Percentiles rank a stretch among this genome's conserved stretches.
These are phyloP conservation scores for Anguilla obscura DNA, from an alignment of 2,797 vertebrate genomes.

Conservation along the genomic window DNA sequence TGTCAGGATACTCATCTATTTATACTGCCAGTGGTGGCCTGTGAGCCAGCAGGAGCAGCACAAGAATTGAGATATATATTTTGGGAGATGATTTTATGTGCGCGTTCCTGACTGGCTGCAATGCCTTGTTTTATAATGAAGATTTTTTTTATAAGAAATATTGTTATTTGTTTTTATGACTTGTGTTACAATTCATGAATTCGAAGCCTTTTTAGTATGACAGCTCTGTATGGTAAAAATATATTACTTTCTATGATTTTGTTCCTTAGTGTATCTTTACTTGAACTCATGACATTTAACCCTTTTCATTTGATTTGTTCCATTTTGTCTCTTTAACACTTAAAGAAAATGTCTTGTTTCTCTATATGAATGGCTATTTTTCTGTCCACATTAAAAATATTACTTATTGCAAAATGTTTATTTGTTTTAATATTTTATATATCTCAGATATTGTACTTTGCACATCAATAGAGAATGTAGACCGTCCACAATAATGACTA, in stretches of 20 bases:
- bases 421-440: neutral
- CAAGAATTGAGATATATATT: conserved; percentile 58
- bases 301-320: conserved; percentile 67
- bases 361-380: conserved; percentile 22
- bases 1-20: conserved; percentile 65
- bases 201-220: conserved; percentile 26
- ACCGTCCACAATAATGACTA: neutral
- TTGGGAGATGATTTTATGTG: conserved; percentile 44
- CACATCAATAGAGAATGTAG: neutral
- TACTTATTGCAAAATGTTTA: conserved; percentile 28
- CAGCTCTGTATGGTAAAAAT: conserved; percentile 55
- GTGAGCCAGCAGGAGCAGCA: conserved; percentile 59
- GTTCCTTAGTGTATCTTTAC: conserved; percentile 44
- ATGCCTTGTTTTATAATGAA: conserved; percentile 60
- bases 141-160: conserved; percentile 66
- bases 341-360: conserved; percentile 43
- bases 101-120: conserved; percentile 45
- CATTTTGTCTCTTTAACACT: conserved; percentile 64
- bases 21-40: conserved; percentile 61
- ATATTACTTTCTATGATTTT: conserved; percentile 44
- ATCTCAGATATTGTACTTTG: neutral
- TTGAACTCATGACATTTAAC: conserved; percentile 64
- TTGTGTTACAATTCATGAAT: conserved; percentile 40
- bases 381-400: conserved; percentile 36
- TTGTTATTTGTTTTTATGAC: conserved; percentile 55